Evolutionary conservation across 1,140 invertebrate genomes (phyloP).

Genomic region (Papilio aristodemus): DNA sequence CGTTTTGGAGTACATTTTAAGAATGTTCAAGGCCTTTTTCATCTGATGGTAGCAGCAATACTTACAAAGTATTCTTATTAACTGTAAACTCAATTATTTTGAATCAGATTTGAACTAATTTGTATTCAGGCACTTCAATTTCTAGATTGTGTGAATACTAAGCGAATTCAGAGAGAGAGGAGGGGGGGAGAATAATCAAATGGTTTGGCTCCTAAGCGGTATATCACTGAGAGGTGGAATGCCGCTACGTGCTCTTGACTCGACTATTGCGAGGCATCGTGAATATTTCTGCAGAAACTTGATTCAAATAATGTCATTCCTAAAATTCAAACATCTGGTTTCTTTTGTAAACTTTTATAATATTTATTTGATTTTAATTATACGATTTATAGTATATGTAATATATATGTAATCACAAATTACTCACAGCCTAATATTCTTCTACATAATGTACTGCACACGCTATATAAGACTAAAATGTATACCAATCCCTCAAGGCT

Average conservation of each 20-base stretch:
- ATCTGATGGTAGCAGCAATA: neutral
- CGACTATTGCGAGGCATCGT: neutral
- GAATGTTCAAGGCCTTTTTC: neutral
- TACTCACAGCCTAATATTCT: no score
- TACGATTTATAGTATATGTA: no score
- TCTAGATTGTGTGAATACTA: neutral
- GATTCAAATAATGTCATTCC: no score
- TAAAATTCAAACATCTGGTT: no score
- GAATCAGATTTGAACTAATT: neutral
- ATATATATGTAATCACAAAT: no score
- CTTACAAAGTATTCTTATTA: neutral
- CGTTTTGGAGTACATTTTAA: no score
- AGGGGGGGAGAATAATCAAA: neutral
- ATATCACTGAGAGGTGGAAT: neutral
- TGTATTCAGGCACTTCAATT: neutral
- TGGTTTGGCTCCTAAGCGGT: slow-evolving; percentile 3
- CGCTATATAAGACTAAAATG: no score
- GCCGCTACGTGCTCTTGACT: neutral
- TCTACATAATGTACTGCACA: no score
- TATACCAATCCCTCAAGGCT: no score
- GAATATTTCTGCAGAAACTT: neutral
- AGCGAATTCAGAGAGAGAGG: neutral
- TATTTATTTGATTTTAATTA: no score
- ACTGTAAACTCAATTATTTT: neutral
- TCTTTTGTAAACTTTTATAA: no score